phyloP scores from a whole-genome alignment of 2,888 invertebrate genomes.

The Resseliella maxima region DNA sequence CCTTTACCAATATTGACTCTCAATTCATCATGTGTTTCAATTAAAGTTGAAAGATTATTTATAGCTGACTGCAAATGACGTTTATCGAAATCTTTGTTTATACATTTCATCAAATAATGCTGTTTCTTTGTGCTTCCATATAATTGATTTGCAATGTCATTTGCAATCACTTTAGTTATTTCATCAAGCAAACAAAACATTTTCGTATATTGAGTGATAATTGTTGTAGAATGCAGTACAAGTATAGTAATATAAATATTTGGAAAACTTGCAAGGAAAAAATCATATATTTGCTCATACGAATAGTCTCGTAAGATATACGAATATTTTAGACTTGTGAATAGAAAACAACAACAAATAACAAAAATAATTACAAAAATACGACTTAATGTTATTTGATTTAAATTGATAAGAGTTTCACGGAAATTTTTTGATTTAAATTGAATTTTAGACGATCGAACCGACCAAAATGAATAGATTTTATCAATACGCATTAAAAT shows the following conservation, averaged over 20 bases:
- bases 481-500: neutral
- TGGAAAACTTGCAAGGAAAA: neutral
- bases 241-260: neutral
- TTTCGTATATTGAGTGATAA: neutral
- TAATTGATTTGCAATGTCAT: neutral
- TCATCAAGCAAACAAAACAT: neutral
- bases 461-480: neutral
- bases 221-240: neutral
- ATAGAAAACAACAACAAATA: neutral
- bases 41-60: neutral
- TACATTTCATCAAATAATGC: neutral
- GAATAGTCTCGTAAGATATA: neutral
- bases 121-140: neutral
- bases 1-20: neutral
- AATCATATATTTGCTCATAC: neutral
- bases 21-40: slow-evolving; percentile 11
- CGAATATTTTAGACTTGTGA: neutral
- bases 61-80: neutral
- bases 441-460: neutral
- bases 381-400: neutral
- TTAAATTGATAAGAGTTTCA: neutral
- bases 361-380: neutral
- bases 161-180: neutral
- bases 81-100: neutral
- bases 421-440: neutral